Evolutionary conservation across 2,888 invertebrate species (phyloP).

Genomic region (Leucoptera coffeella): DNA sequence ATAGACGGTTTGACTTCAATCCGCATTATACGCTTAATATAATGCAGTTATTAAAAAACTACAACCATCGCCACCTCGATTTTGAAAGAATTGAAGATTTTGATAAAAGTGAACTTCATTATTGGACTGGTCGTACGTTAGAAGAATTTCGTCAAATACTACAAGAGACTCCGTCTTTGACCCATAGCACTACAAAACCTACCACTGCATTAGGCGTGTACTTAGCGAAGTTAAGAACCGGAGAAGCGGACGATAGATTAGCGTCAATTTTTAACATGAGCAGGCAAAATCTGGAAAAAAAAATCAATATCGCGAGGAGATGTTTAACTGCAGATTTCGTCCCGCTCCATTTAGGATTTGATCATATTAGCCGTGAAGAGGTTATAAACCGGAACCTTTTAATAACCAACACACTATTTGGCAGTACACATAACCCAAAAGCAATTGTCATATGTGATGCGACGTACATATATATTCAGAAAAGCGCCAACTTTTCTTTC

Average conservation of each 20-base stretch:
- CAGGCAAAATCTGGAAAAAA: conserved; percentile 1
- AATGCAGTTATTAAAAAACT: too few species aligned
- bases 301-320: conserved; percentile 3
- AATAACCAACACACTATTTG: conserved; percentile 1
- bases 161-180: conserved; percentile 3
- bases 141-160: conserved; percentile 3
- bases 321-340: conserved; percentile 3
- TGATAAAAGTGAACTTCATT: conserved; percentile 3
- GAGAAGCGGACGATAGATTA: conserved; percentile 5
- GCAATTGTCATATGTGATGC: conserved; percentile 5
- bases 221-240: conserved; percentile 5
- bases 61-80: too few species aligned
- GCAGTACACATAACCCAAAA: too few species aligned
- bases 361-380: conserved; percentile 2
- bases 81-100: conserved; percentile 3
- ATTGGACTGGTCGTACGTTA: conserved; percentile 3
- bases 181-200: conserved; percentile 3
- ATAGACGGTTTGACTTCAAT: too few species aligned
- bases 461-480: conserved; percentile 7
- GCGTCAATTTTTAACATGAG: conserved; percentile 4
- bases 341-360: conserved; percentile 2
- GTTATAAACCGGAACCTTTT: conserved; percentile 1
- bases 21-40: too few species aligned
- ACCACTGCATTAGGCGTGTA: conserved; percentile 2
- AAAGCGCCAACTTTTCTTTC: conserved; percentile 7